Conservation (phyloP, 1,140 invertebrate species). For the Meloidogyne chitwoodi region DNA sequence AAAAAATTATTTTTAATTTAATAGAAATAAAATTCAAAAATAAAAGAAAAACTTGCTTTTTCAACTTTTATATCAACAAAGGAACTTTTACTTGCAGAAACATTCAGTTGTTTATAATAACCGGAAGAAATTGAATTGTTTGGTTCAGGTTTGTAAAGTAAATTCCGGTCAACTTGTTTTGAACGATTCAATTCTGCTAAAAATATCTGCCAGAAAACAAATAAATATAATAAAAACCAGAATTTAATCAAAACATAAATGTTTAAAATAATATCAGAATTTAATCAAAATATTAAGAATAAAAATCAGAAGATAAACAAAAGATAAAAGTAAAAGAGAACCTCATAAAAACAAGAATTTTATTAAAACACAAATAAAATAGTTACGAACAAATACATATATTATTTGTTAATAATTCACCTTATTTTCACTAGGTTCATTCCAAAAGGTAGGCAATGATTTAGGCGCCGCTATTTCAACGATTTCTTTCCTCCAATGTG, state of each 20-base stretch:
- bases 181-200: conserved; percentile 44
- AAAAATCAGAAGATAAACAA: too few species aligned
- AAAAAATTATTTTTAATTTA: conserved; percentile 16
- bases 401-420: not conserved
- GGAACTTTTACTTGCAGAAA: conserved; percentile 47
- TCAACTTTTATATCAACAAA: conserved; percentile 34
- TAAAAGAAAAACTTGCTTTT: conserved; percentile 9
- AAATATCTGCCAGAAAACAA: conserved; percentile 28
- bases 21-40: not conserved
- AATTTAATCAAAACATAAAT: not conserved
- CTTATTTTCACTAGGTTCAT: conserved; percentile 36
- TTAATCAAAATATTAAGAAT: too few species aligned
- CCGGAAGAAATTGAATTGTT: conserved; percentile 6
- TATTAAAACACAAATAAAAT: too few species aligned
- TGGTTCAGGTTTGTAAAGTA: conserved; percentile 44
- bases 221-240: not conserved
- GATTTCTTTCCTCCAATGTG: conserved; percentile 50
- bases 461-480: conserved; percentile 45
- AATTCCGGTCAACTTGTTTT: conserved; percentile 33
- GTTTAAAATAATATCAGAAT: not conserved
- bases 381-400: too few species aligned
- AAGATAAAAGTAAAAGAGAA: too few species aligned
- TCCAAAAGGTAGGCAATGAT: conserved; percentile 54
- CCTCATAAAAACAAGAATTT: too few species aligned
- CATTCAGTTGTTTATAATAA: conserved; percentile 24